A percentile compares a stretch with the other conserved stretches of the same genome.
phyloP scores from a whole-genome alignment of 2,888 invertebrate species.

The Andrena chrysosceles region DNA sequence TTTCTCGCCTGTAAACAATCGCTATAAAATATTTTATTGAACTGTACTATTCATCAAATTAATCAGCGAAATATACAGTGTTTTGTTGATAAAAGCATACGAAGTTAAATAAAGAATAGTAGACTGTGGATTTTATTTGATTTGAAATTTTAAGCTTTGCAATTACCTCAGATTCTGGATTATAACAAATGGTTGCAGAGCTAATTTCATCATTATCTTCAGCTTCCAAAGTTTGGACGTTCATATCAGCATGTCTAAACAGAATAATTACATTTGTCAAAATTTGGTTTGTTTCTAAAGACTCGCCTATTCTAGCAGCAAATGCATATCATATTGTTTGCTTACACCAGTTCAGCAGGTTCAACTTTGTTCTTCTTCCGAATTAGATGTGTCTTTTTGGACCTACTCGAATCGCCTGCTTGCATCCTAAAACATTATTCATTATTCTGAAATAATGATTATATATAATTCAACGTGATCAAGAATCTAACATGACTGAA shows the following conservation, averaged over 20 bases:
- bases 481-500: too few species aligned
- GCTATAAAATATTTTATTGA: constrained; percentile 31
- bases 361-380: constrained; percentile 61
- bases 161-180: constrained; percentile 21
- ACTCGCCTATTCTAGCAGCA: too few species aligned
- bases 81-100: background rate
- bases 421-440: background rate
- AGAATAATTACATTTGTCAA: background rate
- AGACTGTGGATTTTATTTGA: background rate
- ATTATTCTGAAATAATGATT: background rate
- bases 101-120: background rate
- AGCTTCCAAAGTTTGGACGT: background rate
- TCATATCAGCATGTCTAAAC: constrained; percentile 15
- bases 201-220: background rate
- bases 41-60: background rate
- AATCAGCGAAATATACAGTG: background rate
- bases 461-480: background rate
- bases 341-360: constrained; percentile 50
- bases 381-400: constrained; percentile 12
- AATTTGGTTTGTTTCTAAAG: too few species aligned
- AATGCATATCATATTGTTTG: background rate
- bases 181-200: background rate
- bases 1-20: background rate
- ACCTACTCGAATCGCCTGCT: background rate
- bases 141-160: background rate